phyloP scores from a whole-genome alignment of 2,888 invertebrate species.

The Pharmacophagus antenor region DNA sequence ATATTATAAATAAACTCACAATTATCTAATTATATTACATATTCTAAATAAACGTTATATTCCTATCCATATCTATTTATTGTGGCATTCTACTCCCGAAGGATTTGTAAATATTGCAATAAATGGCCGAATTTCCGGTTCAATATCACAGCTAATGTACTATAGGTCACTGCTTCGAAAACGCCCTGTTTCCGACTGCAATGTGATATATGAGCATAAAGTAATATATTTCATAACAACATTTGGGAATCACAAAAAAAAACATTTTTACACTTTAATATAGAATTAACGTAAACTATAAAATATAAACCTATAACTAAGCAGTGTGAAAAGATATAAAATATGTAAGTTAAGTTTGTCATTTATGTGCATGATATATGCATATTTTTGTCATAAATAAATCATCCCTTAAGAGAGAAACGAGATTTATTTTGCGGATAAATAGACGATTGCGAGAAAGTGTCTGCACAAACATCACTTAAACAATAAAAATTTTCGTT shows the following conservation, averaged over 20 bases:
- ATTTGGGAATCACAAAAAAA: not conserved
- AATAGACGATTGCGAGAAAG: not conserved
- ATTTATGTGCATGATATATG: too few relatives aligned
- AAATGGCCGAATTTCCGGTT: conserved; percentile 47
- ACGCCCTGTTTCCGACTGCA: conserved; percentile 44
- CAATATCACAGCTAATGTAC: conserved; percentile 46
- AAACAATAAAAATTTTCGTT: not conserved
- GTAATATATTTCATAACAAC: not conserved
- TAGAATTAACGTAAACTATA: too few relatives aligned
- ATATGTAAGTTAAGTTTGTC: too few relatives aligned
- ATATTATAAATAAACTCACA: too few relatives aligned
- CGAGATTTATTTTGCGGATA: not conserved
- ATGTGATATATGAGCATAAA: conserved; percentile 20
- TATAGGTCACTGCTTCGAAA: conserved; percentile 46
- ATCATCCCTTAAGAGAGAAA: not conserved
- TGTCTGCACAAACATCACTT: not conserved
- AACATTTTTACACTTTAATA: not conserved
- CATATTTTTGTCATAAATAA: not conserved
- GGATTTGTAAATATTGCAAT: conserved; percentile 37
- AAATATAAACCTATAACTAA: too few relatives aligned
- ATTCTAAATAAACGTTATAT: not conserved
- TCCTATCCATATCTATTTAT: not conserved
- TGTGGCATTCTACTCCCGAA: too few relatives aligned
- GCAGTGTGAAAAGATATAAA: too few relatives aligned
- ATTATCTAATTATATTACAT: too few relatives aligned